Percentiles rank a stretch among this genome's conserved stretches.
Evolutionary conservation across 1,140 invertebrate genomes (phyloP).

Genomic region (Whitmania pigra): DNA sequence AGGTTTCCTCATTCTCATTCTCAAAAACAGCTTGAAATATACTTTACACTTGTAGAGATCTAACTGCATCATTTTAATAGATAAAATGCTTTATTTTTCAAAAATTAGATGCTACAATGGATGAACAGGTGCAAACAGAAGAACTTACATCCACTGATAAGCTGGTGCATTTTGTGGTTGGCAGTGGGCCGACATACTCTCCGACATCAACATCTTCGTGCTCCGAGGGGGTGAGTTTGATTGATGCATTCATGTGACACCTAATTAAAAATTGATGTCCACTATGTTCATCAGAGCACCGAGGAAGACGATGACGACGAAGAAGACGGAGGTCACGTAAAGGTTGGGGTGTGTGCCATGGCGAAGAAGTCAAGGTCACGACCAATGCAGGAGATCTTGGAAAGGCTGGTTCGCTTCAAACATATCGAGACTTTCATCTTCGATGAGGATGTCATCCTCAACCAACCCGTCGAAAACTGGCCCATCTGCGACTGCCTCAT

Average conservation of each 20-base stretch:
- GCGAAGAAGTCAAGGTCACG: constrained; percentile 95
- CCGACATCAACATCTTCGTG: not conserved
- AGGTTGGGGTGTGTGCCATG: constrained; percentile 92
- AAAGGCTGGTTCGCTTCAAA: constrained; percentile 83
- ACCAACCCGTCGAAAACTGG: constrained; percentile 94
- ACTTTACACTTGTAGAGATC: too few species aligned
- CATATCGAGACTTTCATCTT: constrained; percentile 87
- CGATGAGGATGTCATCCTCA: constrained; percentile 65
- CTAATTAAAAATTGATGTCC: not conserved
- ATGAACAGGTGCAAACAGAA: too few species aligned
- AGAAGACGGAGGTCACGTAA: constrained; percentile 14
- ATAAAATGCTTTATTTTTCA: too few species aligned
- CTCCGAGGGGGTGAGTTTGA: not conserved
- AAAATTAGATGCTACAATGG: too few species aligned
- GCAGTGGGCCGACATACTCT: not conserved
- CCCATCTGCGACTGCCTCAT: constrained; percentile 92
- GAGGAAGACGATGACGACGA: constrained; percentile 14
- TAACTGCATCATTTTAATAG: too few species aligned
- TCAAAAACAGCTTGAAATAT: too few species aligned
- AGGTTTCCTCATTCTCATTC: too few species aligned
- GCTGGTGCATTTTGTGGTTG: not conserved
- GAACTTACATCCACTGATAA: not conserved
- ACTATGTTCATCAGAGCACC: not conserved
- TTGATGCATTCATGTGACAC: not conserved
- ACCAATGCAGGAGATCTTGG: constrained; percentile 95